Evolutionary conservation across 2,113 vertebrate species (phyloP).

Genomic region (Polypterus bichir): DNA sequence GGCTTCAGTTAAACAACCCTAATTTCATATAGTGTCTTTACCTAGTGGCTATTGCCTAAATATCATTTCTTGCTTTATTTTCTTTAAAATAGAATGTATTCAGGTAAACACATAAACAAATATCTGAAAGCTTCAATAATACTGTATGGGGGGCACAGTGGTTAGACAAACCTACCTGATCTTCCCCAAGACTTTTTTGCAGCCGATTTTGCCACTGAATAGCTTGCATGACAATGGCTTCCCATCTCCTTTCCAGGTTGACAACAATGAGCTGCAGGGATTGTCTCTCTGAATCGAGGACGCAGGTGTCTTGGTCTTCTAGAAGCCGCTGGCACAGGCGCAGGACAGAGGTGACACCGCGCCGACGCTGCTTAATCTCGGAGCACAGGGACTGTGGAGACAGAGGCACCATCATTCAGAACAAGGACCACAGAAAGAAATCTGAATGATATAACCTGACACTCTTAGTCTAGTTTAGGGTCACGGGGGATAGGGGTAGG

Average conservation of each 20-base stretch:
- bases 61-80: too few relatives aligned
- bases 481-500: too few relatives aligned
- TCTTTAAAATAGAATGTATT: too few relatives aligned
- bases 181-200: slow-evolving; percentile 58
- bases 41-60: too few relatives aligned
- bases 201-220: slow-evolving; percentile 90
- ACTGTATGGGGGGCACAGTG: too few relatives aligned
- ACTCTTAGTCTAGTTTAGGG: too few relatives aligned
- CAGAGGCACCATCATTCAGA: slow-evolving; percentile 5
- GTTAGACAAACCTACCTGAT: slow-evolving; percentile 50
- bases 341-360: slow-evolving; percentile 78
- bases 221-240: slow-evolving; percentile 94
- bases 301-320: slow-evolving; percentile 66
- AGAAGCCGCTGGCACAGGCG: slow-evolving; percentile 83
- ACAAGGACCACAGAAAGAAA: too few relatives aligned
- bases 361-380: slow-evolving; percentile 74
- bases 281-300: slow-evolving; percentile 72
- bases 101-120: too few relatives aligned
- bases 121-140: too few relatives aligned
- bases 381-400: slow-evolving; percentile 65
- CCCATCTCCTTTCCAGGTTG: slow-evolving; percentile 92
- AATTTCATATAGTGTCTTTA: too few relatives aligned
- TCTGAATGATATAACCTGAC: too few relatives aligned
- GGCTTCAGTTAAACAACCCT: too few relatives aligned
- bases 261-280: slow-evolving; percentile 83